These are phyloP conservation scores for Chaetops frenatus DNA, from an alignment of 2,113 vertebrate species.

Conservation along the genomic window DNA sequence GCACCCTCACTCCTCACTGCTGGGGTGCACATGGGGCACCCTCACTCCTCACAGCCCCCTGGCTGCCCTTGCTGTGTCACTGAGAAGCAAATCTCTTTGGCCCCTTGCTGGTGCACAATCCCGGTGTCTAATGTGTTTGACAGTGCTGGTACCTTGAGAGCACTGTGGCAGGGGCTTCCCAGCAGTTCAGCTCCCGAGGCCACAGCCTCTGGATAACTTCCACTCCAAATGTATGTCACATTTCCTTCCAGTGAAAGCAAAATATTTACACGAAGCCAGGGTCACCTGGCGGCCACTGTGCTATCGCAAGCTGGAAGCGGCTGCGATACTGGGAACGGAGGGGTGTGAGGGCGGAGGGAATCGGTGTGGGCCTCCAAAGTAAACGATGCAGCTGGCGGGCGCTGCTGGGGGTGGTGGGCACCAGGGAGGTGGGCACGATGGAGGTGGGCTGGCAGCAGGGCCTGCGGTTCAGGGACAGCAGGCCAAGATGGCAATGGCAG, in stretches of 20 bases:
- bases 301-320: slow-evolving; percentile 35
- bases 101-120: rapidly evolving
- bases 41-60: no score
- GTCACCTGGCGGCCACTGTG: slow-evolving; percentile 17
- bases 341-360: not conserved
- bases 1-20: not conserved
- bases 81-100: not conserved
- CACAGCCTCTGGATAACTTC: slow-evolving; percentile 59
- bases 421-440: not conserved
- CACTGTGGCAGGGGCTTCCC: not conserved
- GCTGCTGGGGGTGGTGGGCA: not conserved
- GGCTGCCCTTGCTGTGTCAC: not conserved
- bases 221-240: slow-evolving; percentile 50
- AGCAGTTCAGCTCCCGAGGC: not conserved
- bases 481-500: not conserved
- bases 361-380: not conserved
- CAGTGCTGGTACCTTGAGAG: not conserved
- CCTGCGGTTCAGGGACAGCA: rapidly evolving
- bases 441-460: not conserved
- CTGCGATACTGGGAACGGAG: not conserved
- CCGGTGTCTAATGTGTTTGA: not conserved
- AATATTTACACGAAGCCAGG: slow-evolving; percentile 63
- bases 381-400: rapidly evolving
- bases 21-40: no score
- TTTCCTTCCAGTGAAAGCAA: slow-evolving; percentile 61